Percentiles rank a stretch among this genome's conserved stretches.
Evolutionary conservation across 2,888 invertebrate species (phyloP).

Genomic region (Galeopsomyia nigrocyanea): DNA sequence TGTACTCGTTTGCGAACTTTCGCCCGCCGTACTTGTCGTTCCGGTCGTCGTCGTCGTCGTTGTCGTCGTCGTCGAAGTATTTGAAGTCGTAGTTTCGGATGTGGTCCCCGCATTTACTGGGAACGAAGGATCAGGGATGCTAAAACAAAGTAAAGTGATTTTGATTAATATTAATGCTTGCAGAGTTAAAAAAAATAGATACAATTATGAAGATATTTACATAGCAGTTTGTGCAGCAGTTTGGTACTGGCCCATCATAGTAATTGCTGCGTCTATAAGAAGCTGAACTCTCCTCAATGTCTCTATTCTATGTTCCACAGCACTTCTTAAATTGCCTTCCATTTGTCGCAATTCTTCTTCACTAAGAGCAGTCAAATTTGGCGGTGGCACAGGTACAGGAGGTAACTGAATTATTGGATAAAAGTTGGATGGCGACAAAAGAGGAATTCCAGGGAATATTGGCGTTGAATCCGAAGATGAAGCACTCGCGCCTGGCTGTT

Average conservation of each 20-base stretch:
- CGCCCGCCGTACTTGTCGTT: constrained; percentile 34
- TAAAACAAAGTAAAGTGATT: constrained; percentile 46
- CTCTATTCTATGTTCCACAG: constrained; percentile 92
- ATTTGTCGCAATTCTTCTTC: constrained; percentile 87
- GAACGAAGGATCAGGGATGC: constrained; percentile 58
- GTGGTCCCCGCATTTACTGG: constrained; percentile 30
- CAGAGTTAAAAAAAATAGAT: not conserved
- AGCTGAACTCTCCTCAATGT: constrained; percentile 87
- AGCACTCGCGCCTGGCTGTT: constrained; percentile 48
- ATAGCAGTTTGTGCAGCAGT: constrained; percentile 73
- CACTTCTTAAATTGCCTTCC: constrained; percentile 90
- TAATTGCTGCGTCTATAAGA: constrained; percentile 92
- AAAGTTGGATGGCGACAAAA: constrained; percentile 72
- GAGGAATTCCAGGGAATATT: constrained; percentile 60
- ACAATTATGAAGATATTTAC: constrained; percentile 54
- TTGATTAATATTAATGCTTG: not conserved
- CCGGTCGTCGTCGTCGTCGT: constrained; percentile 38
- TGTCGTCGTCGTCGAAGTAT: constrained; percentile 44
- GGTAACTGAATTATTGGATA: constrained; percentile 73
- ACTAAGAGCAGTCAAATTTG: constrained; percentile 80
- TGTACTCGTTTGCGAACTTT: constrained; percentile 42
- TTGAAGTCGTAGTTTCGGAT: constrained; percentile 38
- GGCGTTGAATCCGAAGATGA: constrained; percentile 42
- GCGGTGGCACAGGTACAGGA: constrained; percentile 84
- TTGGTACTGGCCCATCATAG: constrained; percentile 95